Conservation (phyloP, 2,113 vertebrate genomes). For the Dipodomys ordii region DNA sequence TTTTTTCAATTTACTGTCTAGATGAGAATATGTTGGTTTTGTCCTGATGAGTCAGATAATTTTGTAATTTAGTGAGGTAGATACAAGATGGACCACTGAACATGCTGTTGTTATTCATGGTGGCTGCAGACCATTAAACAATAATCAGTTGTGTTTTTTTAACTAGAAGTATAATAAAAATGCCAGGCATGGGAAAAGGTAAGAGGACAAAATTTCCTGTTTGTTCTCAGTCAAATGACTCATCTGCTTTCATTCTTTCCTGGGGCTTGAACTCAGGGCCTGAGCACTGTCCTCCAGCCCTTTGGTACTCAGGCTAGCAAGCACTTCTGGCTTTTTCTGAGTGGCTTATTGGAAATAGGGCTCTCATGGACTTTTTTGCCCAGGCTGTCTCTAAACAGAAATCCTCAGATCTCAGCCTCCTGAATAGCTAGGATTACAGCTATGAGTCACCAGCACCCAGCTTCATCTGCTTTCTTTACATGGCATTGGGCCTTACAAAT, state of each 20-base stretch:
- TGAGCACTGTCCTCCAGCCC: no score
- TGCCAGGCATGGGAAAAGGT: slow-evolving; percentile 38
- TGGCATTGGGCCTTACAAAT: background rate
- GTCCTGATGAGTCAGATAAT: slow-evolving; percentile 66
- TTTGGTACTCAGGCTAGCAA: no score
- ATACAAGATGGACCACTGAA: slow-evolving; percentile 53
- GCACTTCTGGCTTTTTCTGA: no score
- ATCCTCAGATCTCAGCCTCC: no score
- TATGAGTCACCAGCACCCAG: no score
- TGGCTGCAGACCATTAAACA: slow-evolving; percentile 65
- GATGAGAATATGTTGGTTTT: slow-evolving; percentile 66
- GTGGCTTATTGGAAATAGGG: no score
- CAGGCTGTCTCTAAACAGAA: no score
- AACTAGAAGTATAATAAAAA: slow-evolving; percentile 67
- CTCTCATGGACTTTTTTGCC: no score
- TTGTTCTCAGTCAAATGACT: slow-evolving; percentile 60
- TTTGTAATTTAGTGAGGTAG: slow-evolving; percentile 61
- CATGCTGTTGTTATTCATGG: slow-evolving; percentile 55
- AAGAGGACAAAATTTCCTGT: slow-evolving; percentile 56
- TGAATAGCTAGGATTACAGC: no score
- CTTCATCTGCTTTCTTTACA: slow-evolving; percentile 1
- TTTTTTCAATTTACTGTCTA: slow-evolving; percentile 70
- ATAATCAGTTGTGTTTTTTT: slow-evolving; percentile 44
- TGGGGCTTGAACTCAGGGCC: no score
- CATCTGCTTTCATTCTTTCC: background rate